Evolutionary conservation across 1,140 invertebrate genomes (phyloP), one percentile per base, ranked within the genome.

Genomic region (Bombus fervidus): DNA sequence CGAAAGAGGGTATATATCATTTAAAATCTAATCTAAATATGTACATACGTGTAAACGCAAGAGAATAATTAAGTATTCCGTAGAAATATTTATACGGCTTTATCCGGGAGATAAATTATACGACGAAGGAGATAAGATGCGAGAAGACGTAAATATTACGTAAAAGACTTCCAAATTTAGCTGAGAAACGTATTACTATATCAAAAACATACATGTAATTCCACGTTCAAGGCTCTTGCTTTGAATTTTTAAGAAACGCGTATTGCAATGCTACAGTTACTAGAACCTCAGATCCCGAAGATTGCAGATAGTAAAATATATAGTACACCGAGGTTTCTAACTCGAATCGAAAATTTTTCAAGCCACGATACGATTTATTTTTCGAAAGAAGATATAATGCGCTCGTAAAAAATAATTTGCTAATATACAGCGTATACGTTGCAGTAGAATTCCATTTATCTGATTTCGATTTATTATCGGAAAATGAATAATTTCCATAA

Each of bases 51-150:
- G 28, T 18, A 31, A 77, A 62, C 6, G 34, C 39, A n/a, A 10
- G 13, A 41, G 41, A 31, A 37, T 3, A 62, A 77, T 47, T n/a
- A 9, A 62, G 37, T 53, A 53, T 22, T 77, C 15, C 59, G 37
- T 18, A 18, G 12, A 10, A 18, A 66, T 66, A 66, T 78, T 78
- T 78, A 15, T 41, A 28, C 53, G 43, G 34, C 31, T 34, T 25
- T 57, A 57, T 57, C 43, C 25, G 1, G 2, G 12, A 76, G 74
- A 66, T 78, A 78, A 66, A 43, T 43, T 78, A 34, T 25, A 43
- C 76, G 31, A 78, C 59, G 6, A 3, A 18, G 22, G 12, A 78
- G 76, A 78, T 78, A 78, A 76, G 47, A 76, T 9, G 74, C 12
- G 18, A 76, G 15, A 34, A 76, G 31, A 37, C 34, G 74, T 37